A percentile compares a stretch with the other conserved stretches of the same genome.
Evolutionary conservation across 2,797 vertebrate genomes (phyloP).

Genomic region (Hybognathus amarus): DNA sequence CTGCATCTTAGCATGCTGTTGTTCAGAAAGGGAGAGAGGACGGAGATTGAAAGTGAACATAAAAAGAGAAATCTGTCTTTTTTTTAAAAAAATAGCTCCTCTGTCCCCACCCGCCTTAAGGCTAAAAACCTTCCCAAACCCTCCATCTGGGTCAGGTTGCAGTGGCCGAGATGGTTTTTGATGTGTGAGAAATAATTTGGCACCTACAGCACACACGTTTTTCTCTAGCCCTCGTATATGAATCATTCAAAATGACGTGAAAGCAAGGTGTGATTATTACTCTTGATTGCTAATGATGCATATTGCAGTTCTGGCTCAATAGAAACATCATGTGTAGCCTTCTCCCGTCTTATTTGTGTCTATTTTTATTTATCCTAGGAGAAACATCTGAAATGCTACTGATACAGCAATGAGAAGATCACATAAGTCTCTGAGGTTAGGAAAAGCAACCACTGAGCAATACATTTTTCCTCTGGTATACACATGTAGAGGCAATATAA

Average conservation of each 20-base stretch:
- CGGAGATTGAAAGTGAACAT: slow-evolving; percentile 21
- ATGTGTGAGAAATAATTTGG: slow-evolving; percentile 54
- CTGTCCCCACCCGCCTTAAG: neutral
- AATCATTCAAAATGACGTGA: neutral
- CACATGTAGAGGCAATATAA: too few relatives aligned
- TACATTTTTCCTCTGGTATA: too few relatives aligned
- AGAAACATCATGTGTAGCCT: neutral
- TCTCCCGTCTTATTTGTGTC: neutral
- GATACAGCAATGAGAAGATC: too few relatives aligned
- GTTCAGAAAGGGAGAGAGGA: slow-evolving; percentile 40
- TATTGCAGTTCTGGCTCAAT: neutral
- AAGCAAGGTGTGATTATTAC: neutral
- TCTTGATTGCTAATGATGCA: slow-evolving; percentile 9
- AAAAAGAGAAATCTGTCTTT: slow-evolving; percentile 32
- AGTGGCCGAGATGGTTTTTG: slow-evolving; percentile 42
- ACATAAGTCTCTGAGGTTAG: too few relatives aligned
- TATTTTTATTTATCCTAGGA: too few relatives aligned
- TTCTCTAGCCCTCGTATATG: slow-evolving; percentile 28
- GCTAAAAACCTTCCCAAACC: neutral
- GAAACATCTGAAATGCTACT: too few relatives aligned
- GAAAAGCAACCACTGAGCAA: too few relatives aligned
- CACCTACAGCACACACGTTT: slow-evolving; percentile 20
- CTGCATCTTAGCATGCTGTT: slow-evolving; percentile 58
- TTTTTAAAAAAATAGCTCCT: slow-evolving; percentile 43
- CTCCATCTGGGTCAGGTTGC: slow-evolving; percentile 50